Evolutionary conservation across 1,140 invertebrate genomes (phyloP).

Genomic region (Diploscapter pachys): DNA sequence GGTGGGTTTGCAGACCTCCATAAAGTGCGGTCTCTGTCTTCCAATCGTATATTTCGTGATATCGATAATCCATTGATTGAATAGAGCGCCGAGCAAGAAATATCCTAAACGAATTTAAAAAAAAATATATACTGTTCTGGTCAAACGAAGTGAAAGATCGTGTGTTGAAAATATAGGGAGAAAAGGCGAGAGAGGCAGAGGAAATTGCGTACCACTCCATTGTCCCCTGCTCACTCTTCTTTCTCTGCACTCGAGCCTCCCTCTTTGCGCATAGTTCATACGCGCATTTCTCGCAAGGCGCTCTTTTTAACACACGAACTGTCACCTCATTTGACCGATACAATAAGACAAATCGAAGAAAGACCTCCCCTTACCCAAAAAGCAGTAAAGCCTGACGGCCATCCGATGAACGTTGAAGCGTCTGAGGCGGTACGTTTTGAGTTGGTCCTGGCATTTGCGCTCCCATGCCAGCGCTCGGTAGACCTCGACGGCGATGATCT

Average conservation of each 20-base stretch:
- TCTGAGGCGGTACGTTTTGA: slow-evolving; percentile 48
- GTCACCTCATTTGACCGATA: too few relatives aligned
- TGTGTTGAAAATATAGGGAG: slow-evolving; percentile 12
- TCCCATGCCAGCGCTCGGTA: slow-evolving; percentile 54
- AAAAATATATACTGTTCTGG: too few relatives aligned
- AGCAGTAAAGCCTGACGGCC: slow-evolving; percentile 54
- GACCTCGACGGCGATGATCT: slow-evolving; percentile 52
- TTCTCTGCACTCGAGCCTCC: too few relatives aligned
- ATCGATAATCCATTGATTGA: slow-evolving; percentile 58
- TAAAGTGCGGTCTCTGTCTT: slow-evolving; percentile 84
- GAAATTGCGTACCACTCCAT: too few relatives aligned
- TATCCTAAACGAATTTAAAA: slow-evolving; percentile 39
- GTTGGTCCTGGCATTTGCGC: slow-evolving; percentile 40
- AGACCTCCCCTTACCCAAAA: slow-evolving; percentile 39
- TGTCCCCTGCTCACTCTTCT: too few relatives aligned
- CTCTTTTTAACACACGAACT: too few relatives aligned
- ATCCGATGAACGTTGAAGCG: slow-evolving; percentile 47
- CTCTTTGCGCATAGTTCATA: too few relatives aligned
- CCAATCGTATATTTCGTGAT: slow-evolving; percentile 87
- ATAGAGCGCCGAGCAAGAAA: slow-evolving; percentile 57
- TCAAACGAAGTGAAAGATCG: background rate
- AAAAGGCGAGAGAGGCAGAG: background rate
- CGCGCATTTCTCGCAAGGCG: too few relatives aligned
- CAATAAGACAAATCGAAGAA: too few relatives aligned
- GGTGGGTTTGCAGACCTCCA: slow-evolving; percentile 67